Evolutionary conservation across 2,113 vertebrate genomes (phyloP).

Genomic region (Ploceus nigricollis): DNA sequence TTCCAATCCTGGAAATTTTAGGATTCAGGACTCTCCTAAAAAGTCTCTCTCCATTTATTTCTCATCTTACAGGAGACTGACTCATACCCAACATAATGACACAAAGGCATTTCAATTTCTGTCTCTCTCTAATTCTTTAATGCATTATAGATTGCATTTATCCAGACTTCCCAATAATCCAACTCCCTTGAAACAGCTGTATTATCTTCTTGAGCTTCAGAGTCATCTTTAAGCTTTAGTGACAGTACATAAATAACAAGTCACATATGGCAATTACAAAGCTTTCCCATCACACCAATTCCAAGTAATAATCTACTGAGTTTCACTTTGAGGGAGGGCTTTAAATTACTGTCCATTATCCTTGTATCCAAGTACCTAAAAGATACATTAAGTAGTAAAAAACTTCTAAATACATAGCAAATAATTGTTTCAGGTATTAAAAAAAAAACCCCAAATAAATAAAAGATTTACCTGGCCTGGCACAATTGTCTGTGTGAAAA

Average conservation of each 20-base stretch:
- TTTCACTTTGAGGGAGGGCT: neutral
- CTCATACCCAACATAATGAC: neutral
- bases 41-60: neutral
- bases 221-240: neutral
- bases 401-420: neutral
- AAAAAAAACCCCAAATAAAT: neutral
- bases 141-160: neutral
- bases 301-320: neutral
- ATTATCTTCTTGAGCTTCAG: neutral
- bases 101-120: neutral
- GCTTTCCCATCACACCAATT: neutral
- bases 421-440: neutral
- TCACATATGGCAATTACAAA: neutral
- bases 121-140: neutral
- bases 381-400: neutral
- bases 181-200: neutral
- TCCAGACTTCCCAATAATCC: neutral
- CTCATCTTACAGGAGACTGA: neutral
- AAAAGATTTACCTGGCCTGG: conserved; percentile 86
- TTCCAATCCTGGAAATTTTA: neutral
- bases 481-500: conserved; percentile 90
- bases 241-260: neutral
- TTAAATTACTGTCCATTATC: neutral
- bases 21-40: neutral
- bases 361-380: neutral